phyloP scores from a whole-genome alignment of 2,888 invertebrate genomes.

The Ectemnius continuus region DNA sequence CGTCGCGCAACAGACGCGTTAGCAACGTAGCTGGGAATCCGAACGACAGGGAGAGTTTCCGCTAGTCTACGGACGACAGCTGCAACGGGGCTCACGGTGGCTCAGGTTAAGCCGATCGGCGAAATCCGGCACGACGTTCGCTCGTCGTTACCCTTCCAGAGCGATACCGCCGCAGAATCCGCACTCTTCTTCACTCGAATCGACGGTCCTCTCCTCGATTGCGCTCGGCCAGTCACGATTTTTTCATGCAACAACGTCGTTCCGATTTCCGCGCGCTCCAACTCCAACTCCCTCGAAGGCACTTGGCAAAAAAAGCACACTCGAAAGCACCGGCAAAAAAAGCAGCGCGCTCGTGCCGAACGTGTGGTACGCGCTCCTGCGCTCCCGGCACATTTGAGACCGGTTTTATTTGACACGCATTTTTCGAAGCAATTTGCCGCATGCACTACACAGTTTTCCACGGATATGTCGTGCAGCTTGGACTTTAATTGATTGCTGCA shows the following conservation, averaged over 20 bases:
- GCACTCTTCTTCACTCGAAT: constrained; percentile 29
- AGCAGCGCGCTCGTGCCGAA: no score
- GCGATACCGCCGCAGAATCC: constrained; percentile 62
- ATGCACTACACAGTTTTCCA: not conserved
- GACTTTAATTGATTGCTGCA: not conserved
- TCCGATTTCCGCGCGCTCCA: not conserved
- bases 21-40: constrained; percentile 49
- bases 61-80: constrained; percentile 67
- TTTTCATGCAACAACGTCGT: not conserved
- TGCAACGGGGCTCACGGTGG: constrained; percentile 73
- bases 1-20: constrained; percentile 56
- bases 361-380: no score
- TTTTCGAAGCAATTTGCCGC: not conserved
- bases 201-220: constrained; percentile 32
- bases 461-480: not conserved
- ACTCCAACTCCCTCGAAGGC: not conserved
- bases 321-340: not conserved
- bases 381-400: not conserved
- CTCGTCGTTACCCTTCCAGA: constrained; percentile 52
- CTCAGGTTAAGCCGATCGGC: constrained; percentile 75
- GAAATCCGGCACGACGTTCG: constrained; percentile 65
- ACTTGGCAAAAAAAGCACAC: not conserved
- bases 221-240: not conserved
- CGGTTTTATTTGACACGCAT: constrained; percentile 2
- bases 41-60: constrained; percentile 57